These are phyloP conservation scores for Gymnorhina tibicen DNA, from an alignment of 2,113 vertebrate genomes.

Conservation along the genomic window DNA sequence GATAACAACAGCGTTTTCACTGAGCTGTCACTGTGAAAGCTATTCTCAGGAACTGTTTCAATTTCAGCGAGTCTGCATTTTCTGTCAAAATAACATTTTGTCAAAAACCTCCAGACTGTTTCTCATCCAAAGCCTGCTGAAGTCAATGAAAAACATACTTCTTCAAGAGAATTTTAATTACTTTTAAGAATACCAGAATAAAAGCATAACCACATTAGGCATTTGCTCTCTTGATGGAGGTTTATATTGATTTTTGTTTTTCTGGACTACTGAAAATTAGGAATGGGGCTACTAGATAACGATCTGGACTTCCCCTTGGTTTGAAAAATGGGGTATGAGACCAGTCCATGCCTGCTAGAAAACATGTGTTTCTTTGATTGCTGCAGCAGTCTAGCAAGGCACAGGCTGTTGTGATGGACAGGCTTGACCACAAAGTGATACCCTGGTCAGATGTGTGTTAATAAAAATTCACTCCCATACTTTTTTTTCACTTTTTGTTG, in stretches of 20 bases:
- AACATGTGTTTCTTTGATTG: not conserved
- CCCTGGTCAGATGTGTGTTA: not conserved
- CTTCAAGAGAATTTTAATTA: not conserved
- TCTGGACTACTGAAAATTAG: not conserved
- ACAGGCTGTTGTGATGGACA: not conserved
- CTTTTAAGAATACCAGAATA: not conserved
- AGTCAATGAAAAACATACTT: not conserved
- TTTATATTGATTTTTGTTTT: not conserved
- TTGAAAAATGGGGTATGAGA: not conserved
- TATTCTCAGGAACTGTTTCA: slow-evolving; percentile 13
- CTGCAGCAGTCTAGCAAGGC: not conserved
- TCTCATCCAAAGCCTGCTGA: not conserved
- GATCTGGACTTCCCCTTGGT: not conserved
- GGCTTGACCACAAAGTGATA: fast-evolving
- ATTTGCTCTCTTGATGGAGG: not conserved
- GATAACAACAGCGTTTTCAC: not conserved
- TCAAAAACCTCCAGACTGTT: not conserved
- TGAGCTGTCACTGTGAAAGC: not conserved
- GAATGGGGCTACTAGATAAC: not conserved
- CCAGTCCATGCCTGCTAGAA: not conserved
- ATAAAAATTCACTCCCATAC: not conserved
- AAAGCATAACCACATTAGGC: not conserved
- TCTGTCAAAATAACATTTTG: slow-evolving; percentile 1
- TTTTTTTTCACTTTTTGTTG: too few species aligned
- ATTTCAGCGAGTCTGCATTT: not conserved